Percentiles rank a stretch among this genome's conserved stretches.
Conservation (phyloP, 2,888 invertebrate species). For the Syrista parreyssii region DNA sequence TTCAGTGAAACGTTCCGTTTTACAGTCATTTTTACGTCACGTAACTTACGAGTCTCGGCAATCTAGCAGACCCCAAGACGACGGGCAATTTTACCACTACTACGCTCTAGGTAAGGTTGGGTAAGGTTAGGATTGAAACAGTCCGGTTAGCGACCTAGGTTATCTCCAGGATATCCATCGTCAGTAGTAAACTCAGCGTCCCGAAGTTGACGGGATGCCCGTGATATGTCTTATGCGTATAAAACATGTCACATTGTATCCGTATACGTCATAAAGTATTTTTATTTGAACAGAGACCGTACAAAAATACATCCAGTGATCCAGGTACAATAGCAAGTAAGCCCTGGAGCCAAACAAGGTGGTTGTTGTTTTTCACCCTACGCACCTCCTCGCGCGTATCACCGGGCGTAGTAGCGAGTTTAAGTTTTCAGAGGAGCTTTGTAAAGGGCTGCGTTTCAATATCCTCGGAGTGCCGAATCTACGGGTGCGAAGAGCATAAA, state of each 20-base stretch:
- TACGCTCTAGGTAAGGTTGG: constrained; percentile 29
- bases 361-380: too few relatives aligned
- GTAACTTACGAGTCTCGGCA: constrained; percentile 43
- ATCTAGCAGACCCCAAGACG: constrained; percentile 40
- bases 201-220: background rate
- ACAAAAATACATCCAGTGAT: background rate
- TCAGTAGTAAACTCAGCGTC: background rate
- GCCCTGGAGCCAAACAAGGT: too few relatives aligned
- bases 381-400: too few relatives aligned
- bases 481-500: constrained; percentile 38
- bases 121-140: constrained; percentile 46
- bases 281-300: background rate
- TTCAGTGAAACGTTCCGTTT: constrained; percentile 20
- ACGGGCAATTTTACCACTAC: constrained; percentile 43
- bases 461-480: constrained; percentile 34
- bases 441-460: constrained; percentile 37
- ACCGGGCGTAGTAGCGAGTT: background rate
- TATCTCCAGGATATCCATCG: background rate
- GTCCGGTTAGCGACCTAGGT: constrained; percentile 46
- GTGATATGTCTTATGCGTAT: background rate
- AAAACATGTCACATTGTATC: too few relatives aligned
- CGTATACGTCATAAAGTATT: background rate
- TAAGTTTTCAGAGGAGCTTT: background rate
- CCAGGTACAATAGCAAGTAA: background rate
- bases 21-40: constrained; percentile 48